A percentile compares a stretch with the other conserved stretches of the same genome.
phyloP scores from a whole-genome alignment of 37 sponge, comb jelly and placozoan genomes.

The Tethya wilhelma region DNA sequence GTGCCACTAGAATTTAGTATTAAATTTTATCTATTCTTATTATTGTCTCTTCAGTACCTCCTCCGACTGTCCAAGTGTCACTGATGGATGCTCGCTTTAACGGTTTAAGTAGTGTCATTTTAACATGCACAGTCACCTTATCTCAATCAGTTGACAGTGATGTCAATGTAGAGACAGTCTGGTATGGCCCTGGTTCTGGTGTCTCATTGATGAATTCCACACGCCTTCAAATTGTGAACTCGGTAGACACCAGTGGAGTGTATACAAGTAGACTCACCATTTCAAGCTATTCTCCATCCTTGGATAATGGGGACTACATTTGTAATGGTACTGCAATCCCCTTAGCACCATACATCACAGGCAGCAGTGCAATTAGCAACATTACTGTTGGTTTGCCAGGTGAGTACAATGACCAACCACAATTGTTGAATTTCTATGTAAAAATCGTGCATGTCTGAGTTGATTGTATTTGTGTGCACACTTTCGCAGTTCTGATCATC shows the following conservation, averaged over 20 bases:
- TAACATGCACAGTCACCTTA: constrained; percentile 7
- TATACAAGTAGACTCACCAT: constrained; percentile 9
- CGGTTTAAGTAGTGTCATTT: background rate
- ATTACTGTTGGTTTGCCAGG: background rate
- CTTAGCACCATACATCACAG: constrained; percentile 3
- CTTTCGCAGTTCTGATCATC: background rate
- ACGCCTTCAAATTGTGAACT: background rate
- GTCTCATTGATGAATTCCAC: background rate
- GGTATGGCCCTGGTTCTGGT: constrained; percentile 22
- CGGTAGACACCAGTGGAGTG: background rate
- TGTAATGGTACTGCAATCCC: constrained; percentile 24
- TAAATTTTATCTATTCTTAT: background rate
- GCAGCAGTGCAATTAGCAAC: constrained; percentile 1
- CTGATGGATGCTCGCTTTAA: background rate
- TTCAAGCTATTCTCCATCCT: background rate
- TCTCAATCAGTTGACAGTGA: constrained; percentile 10
- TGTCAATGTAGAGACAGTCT: background rate
- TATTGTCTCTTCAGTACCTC: constrained; percentile 25
- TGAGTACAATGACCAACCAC: too few species aligned
- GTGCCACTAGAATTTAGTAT: background rate
- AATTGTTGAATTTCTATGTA: too few species aligned
- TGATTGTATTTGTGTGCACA: background rate
- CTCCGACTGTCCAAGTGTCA: constrained; percentile 3
- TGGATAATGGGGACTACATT: constrained; percentile 10
- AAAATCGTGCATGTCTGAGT: too few species aligned